Evolutionary conservation across 2,113 vertebrate species (phyloP).

Genomic region (Glaucidium brasilianum): DNA sequence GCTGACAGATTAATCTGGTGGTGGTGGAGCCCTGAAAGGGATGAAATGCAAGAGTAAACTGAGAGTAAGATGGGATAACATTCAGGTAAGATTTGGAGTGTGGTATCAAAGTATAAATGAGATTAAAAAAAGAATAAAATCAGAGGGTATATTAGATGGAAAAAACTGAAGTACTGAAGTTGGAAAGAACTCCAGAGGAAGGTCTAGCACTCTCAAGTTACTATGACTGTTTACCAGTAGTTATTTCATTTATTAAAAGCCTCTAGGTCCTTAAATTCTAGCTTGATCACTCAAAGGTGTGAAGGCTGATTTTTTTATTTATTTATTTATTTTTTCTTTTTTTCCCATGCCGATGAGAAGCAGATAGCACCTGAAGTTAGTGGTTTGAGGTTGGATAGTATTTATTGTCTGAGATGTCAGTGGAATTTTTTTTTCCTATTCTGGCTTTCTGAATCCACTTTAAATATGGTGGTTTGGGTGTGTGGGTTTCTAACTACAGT

Average conservation of each 20-base stretch:
- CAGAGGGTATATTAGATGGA: neutral
- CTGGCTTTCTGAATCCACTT: neutral
- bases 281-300: neutral
- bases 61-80: neutral
- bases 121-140: neutral
- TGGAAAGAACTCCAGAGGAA: neutral
- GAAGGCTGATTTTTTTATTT: neutral
- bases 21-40: neutral
- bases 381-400: neutral
- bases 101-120: neutral
- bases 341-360: neutral
- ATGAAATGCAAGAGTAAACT: neutral
- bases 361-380: neutral
- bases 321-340: neutral
- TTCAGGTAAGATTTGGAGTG: neutral
- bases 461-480: neutral
- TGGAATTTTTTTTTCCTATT: neutral
- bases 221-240: neutral
- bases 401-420: neutral
- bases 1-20: neutral
- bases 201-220: neutral
- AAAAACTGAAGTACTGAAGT: neutral
- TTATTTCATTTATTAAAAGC: neutral
- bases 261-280: neutral
- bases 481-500: neutral